Evolutionary conservation across 2,888 invertebrate species (phyloP).

Genomic region (Papilio protenor): DNA sequence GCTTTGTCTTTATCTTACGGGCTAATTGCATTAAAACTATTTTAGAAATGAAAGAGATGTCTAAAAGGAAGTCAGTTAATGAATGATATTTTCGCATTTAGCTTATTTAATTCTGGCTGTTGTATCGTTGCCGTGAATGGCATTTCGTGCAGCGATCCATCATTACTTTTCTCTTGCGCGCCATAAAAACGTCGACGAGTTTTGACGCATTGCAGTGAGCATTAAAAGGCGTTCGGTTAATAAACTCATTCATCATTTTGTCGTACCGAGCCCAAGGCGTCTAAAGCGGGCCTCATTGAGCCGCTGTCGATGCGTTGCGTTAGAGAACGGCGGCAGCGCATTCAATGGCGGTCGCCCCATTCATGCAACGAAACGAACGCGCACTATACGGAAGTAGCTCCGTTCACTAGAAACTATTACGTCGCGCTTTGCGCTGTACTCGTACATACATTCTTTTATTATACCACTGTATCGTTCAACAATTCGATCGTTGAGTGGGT

Average conservation of each 20-base stretch:
- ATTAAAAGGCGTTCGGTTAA: conserved; percentile 61
- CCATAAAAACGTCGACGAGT: conserved; percentile 23
- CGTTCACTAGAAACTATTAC: conserved; percentile 63
- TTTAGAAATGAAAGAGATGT: neutral
- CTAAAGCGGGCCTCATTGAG: conserved; percentile 35
- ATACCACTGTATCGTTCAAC: conserved; percentile 21
- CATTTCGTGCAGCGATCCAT: conserved; percentile 1
- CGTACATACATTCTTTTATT: conserved; percentile 42
- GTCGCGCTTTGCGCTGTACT: conserved; percentile 51
- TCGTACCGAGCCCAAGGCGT: conserved; percentile 55
- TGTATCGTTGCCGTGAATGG: conserved; percentile 8
- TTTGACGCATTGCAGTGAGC: conserved; percentile 59
- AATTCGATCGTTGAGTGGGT: conserved; percentile 32
- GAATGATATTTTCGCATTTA: neutral
- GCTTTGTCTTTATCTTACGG: neutral
- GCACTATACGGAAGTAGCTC: conserved; percentile 58
- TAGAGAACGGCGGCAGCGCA: conserved; percentile 56
- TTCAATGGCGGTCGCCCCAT: conserved; percentile 72
- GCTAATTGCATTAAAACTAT: neutral
- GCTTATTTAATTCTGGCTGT: neutral
- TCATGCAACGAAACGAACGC: conserved; percentile 62
- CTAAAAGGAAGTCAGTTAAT: neutral
- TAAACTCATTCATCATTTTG: conserved; percentile 71
- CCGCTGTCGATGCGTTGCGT: conserved; percentile 60
- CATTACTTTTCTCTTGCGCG: conserved; percentile 16